Evolutionary conservation across 2,888 invertebrate species (phyloP).

Genomic region (Epistrophella euchroma): DNA sequence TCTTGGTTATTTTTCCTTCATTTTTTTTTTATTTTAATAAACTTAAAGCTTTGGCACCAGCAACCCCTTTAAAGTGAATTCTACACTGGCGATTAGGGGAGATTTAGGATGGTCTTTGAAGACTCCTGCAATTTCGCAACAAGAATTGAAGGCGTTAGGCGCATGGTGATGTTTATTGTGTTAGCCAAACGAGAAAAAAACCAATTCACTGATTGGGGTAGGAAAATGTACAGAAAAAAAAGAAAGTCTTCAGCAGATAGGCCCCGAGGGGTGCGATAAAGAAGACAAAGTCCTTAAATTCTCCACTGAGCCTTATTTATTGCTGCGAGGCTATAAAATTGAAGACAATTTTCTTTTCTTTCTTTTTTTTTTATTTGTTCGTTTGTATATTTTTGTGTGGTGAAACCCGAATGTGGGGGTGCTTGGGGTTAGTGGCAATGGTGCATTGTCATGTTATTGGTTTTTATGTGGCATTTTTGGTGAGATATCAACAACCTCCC

Average conservation of each 20-base stretch:
- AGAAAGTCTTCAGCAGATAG: neutral
- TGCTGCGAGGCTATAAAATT: conserved; percentile 13
- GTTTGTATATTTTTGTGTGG: neutral
- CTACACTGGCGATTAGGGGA: conserved; percentile 21
- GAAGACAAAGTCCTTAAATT: conserved; percentile 51
- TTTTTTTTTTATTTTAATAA: conserved; percentile 11
- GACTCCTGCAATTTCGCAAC: neutral
- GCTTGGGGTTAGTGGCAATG: neutral
- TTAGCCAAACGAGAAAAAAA: conserved; percentile 30
- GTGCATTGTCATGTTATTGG: conserved; percentile 25
- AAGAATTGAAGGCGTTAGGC: conserved; percentile 28
- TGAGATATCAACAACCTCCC: conserved; percentile 10
- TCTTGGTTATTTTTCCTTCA: neutral
- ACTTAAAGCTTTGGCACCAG: conserved; percentile 18
- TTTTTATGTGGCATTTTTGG: conserved; percentile 7
- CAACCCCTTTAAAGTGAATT: conserved; percentile 45
- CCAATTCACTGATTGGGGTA: conserved; percentile 48
- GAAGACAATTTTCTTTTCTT: conserved; percentile 20
- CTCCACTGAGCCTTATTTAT: conserved; percentile 62
- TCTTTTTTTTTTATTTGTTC: neutral
- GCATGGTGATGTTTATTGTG: conserved; percentile 38
- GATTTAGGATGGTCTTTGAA: conserved; percentile 27
- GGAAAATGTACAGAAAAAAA: conserved; percentile 21
- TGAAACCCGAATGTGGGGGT: neutral
- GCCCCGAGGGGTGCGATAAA: conserved; percentile 37